Evolutionary conservation across 2,888 invertebrate species (phyloP).

Genomic region (Ophioninae sp.): DNA sequence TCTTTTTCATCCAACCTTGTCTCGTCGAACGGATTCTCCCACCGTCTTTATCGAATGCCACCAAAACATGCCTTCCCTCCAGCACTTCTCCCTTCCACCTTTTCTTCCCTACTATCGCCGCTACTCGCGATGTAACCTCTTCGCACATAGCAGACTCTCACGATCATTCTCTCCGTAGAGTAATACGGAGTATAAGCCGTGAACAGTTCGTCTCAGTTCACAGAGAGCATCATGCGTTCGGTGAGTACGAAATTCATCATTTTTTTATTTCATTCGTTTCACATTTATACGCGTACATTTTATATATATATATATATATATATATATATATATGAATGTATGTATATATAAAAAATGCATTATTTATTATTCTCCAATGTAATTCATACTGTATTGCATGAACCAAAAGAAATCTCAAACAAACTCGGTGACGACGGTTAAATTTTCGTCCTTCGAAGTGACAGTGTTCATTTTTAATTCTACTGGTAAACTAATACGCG

Average conservation of each 20-base stretch:
- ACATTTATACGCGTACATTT: background rate
- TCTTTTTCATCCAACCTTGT: background rate
- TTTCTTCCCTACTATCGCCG: slow-evolving; percentile 34
- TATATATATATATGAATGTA: no score
- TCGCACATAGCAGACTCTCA: slow-evolving; percentile 36
- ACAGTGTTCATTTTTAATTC: slow-evolving; percentile 15
- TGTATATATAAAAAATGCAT: no score
- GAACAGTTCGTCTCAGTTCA: slow-evolving; percentile 71
- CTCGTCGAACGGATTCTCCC: background rate
- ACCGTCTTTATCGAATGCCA: background rate
- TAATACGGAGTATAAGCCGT: slow-evolving; percentile 75
- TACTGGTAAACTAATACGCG: background rate
- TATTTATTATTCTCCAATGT: no score
- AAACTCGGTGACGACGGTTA: slow-evolving; percentile 13
- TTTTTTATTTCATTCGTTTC: slow-evolving; percentile 6
- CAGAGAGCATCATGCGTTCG: slow-evolving; percentile 81
- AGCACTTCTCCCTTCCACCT: slow-evolving; percentile 33
- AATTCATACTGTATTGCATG: no score
- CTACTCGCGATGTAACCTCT: slow-evolving; percentile 11
- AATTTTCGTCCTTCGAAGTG: slow-evolving; percentile 38
- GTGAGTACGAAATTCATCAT: slow-evolving; percentile 76
- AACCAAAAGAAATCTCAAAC: background rate
- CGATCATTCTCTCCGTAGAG: slow-evolving; percentile 68
- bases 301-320: background rate
- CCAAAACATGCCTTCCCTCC: slow-evolving; percentile 29